phyloP scores from a whole-genome alignment of 2,888 invertebrate genomes.

The Limnephilus marmoratus region DNA sequence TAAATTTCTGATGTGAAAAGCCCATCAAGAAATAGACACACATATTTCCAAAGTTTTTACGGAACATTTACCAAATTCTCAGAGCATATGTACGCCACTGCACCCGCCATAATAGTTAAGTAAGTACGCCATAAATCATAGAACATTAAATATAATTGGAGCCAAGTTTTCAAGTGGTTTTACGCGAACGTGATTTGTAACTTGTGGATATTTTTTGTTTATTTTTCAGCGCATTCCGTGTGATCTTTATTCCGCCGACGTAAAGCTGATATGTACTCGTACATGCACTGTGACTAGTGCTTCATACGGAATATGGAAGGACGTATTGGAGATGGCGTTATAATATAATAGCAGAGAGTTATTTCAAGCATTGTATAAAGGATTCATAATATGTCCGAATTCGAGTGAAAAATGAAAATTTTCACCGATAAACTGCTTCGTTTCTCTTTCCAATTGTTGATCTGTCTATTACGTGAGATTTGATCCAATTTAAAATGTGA shows the following conservation, averaged over 20 bases:
- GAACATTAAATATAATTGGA: constrained; percentile 62
- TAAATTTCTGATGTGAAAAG: no score
- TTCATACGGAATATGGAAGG: not conserved
- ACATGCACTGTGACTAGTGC: not conserved
- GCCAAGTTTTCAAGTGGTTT: constrained; percentile 51
- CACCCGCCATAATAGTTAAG: constrained; percentile 49
- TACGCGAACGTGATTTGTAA: constrained; percentile 45
- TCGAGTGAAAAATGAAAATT: not conserved
- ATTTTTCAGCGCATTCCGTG: constrained; percentile 12
- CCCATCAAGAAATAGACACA: no score
- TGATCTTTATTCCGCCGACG: constrained; percentile 33
- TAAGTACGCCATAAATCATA: constrained; percentile 58
- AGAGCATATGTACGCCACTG: constrained; percentile 18
- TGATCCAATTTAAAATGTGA: no score
- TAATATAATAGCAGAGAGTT: not conserved
- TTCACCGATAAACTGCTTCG: not conserved
- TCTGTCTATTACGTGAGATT: no score
- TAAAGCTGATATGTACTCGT: not conserved
- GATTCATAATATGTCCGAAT: not conserved
- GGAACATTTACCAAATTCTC: not conserved
- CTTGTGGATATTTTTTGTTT: constrained; percentile 29
- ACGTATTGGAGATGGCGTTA: not conserved
- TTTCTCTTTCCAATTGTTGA: not conserved
- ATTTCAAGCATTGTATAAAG: not conserved
- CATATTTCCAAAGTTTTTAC: not conserved